Conservation (phyloP, 2,113 vertebrate species). For the Indicator maculatus region DNA sequence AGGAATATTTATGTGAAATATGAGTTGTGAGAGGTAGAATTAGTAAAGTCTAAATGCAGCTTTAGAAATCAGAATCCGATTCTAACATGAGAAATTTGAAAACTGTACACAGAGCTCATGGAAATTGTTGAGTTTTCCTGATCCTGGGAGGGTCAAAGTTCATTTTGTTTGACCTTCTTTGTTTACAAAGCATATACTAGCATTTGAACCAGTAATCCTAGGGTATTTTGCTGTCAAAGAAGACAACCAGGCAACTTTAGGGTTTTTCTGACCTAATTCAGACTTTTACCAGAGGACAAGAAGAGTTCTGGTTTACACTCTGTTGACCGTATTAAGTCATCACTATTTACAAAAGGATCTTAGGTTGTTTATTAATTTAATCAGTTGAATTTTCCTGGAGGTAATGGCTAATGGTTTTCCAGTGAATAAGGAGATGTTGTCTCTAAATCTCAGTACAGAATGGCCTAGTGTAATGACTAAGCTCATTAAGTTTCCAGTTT, state of each 20-base stretch:
- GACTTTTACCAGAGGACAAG: neutral
- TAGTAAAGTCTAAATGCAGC: neutral
- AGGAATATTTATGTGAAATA: neutral
- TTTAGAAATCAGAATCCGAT: neutral
- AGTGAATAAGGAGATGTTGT: neutral
- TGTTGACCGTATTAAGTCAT: neutral
- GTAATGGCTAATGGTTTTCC: neutral
- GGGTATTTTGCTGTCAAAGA: neutral
- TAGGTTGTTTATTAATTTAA: neutral
- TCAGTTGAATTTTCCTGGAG: neutral
- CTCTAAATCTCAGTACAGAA: neutral
- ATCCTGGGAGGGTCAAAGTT: neutral
- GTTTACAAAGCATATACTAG: neutral
- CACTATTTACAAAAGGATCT: neutral
- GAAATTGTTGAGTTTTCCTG: neutral
- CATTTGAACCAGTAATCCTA: neutral
- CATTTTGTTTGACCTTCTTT: neutral
- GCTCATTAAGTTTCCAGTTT: neutral
- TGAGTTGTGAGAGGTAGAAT: neutral
- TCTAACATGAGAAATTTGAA: neutral
- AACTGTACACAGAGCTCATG: neutral
- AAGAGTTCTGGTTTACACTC: neutral
- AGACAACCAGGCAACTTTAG: neutral
- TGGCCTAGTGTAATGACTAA: neutral
- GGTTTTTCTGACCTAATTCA: neutral